Percentiles rank a stretch among this genome's conserved stretches.
These are phyloP conservation scores for Drosophila pachea DNA, from an alignment of 1,140 invertebrate species.

Conservation along the genomic window DNA sequence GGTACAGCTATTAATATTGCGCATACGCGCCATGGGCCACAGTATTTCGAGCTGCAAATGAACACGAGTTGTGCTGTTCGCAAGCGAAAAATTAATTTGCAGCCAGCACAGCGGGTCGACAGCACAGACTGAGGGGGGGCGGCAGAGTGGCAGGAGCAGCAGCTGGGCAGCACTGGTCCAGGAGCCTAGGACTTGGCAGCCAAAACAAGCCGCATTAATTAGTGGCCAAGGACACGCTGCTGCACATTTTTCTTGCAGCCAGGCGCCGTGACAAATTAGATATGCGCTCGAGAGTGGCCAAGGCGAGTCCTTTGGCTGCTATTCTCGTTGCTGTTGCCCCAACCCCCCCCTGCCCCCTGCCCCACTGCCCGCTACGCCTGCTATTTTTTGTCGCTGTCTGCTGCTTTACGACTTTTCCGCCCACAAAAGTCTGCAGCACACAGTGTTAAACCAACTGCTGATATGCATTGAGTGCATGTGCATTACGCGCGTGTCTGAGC, in stretches of 20 bases:
- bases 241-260: constrained; percentile 46
- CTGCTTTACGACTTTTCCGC: constrained; percentile 63
- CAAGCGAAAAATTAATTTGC: constrained; percentile 52
- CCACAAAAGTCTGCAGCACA: constrained; percentile 51
- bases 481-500: constrained; percentile 36
- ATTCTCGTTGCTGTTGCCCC: background rate
- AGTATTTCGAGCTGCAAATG: constrained; percentile 28
- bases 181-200: constrained; percentile 44
- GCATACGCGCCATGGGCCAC: constrained; percentile 48
- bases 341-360: background rate
- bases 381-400: background rate
- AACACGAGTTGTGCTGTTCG: constrained; percentile 23
- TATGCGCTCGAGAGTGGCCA: constrained; percentile 59
- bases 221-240: constrained; percentile 60
- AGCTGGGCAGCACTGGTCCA: constrained; percentile 9
- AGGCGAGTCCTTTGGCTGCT: constrained; percentile 19
- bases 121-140: constrained; percentile 14
- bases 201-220: constrained; percentile 72
- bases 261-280: constrained; percentile 68
- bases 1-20: constrained; percentile 27
- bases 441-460: constrained; percentile 36
- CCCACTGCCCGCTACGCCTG: too few species aligned
- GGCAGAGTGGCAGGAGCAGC: background rate
- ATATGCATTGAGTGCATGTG: constrained; percentile 72
- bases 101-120: constrained; percentile 46